Conservation (phyloP, 2,797 vertebrate species). For the Sandelia bainsii region DNA sequence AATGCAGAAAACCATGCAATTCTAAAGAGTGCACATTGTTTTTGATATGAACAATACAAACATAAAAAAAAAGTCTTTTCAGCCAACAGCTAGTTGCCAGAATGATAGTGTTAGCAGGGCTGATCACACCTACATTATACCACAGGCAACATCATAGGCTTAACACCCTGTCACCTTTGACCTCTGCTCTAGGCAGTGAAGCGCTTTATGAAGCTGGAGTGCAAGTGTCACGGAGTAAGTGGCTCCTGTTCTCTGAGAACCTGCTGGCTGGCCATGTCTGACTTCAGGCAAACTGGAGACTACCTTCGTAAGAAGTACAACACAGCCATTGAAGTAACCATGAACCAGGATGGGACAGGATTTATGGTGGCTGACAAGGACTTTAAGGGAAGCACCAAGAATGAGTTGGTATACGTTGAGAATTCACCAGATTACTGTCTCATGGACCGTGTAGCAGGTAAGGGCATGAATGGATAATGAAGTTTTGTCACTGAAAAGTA, state of each 20-base stretch:
- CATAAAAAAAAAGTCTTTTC: too few species aligned
- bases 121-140: conserved; percentile 49
- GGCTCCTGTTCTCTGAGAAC: conserved; percentile 97
- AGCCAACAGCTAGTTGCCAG: too few species aligned
- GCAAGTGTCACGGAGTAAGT: conserved; percentile 98
- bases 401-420: conserved; percentile 96
- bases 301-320: conserved; percentile 95
- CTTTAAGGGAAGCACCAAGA: conserved; percentile 92
- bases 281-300: conserved; percentile 95
- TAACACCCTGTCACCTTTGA: conserved; percentile 74
- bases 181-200: conserved; percentile 91
- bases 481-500: neutral
- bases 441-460: conserved; percentile 94
- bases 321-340: conserved; percentile 93
- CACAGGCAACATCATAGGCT: conserved; percentile 51
- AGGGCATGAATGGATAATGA: conserved; percentile 3
- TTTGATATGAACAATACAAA: too few species aligned
- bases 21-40: too few species aligned
- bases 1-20: too few species aligned
- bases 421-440: conserved; percentile 97
- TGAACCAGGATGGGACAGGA: conserved; percentile 96
- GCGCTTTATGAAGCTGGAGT: conserved; percentile 97
- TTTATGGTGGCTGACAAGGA: conserved; percentile 93
- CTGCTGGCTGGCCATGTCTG: conserved; percentile 96
- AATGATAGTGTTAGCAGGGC: neutral